Base-by-base conservation (phyloP, 2,888 invertebrate genomes). In the Exephanes ischioxanthus region DNA sequence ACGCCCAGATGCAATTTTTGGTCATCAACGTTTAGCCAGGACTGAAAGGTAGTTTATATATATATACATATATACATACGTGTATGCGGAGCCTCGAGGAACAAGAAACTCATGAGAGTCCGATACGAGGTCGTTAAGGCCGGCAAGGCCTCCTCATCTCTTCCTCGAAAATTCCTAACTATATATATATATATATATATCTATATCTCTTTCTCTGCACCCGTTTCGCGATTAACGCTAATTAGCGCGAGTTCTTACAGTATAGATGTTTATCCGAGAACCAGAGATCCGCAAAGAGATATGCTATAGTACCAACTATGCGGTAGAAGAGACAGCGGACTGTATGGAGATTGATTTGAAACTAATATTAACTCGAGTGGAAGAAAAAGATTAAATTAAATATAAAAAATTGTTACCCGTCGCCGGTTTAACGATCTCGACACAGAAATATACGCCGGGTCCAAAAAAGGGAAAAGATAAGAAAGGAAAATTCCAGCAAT, bases 231-330 rank as follows among this genome's bases (percentile, higher is more conserved):
- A 84, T 80, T 80, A 84, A 79, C 83, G 83, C 83, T 84, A 84
- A 84, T 84, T 84, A 84, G 83, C 75, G 22, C 63, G 75, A 76
- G 22, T 71, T 76, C 63, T 76, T 84, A 76, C 76, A 58, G 71
- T 80, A 80, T 67, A 84, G 83, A 84, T 84, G 83, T 84, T 84
- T 80, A 84, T 84, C 83, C 80, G 55, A 53, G 70, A 80, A 71
- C 45, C 63, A 45, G 75, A 79, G 73, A 80, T 84, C 80, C 53
- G 48, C 30, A 22, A n/a, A 75, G 45, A 71, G 71, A 83, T 30
- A 30, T 30, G 11, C 16, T 9, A 6, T 26, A 33, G 33, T n/a
- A 55, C 53, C 67, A 55, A 30, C 16, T 55, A 26, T 67, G 19
- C 19, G 51, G 66, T 51, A 48, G 22, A 37, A 67, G 67, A 63